Conservation (phyloP, 2,888 invertebrate species). For the Rotaria sp. region DNA sequence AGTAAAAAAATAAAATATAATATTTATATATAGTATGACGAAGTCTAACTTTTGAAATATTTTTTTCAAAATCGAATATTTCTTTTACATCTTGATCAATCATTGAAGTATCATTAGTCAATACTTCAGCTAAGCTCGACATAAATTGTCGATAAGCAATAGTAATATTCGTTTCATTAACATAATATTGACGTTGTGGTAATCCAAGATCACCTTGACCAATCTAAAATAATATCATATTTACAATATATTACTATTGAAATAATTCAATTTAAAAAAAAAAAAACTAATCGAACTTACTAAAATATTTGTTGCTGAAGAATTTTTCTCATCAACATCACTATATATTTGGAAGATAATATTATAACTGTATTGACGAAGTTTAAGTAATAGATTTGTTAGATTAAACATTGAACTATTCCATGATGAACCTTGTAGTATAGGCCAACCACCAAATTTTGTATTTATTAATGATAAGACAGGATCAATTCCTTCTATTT, state of each 20-base stretch:
- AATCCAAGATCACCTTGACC: constrained; percentile 33
- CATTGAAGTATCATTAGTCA: not conserved
- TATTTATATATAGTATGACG: too few relatives aligned
- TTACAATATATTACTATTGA: not conserved
- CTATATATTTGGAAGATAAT: constrained; percentile 24
- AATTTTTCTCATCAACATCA: constrained; percentile 75
- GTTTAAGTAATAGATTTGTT: constrained; percentile 26
- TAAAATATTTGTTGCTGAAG: constrained; percentile 49
- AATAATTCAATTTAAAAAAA: not conserved
- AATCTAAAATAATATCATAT: not conserved
- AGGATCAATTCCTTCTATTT: not conserved
- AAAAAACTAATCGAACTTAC: not conserved
- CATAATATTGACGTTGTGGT: constrained; percentile 17
- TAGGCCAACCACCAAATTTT: constrained; percentile 34
- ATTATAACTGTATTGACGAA: constrained; percentile 4
- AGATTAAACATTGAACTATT: not conserved
- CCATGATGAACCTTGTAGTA: not conserved
- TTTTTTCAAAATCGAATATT: constrained; percentile 34
- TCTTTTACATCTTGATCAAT: constrained; percentile 9
- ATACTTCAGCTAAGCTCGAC: not conserved
- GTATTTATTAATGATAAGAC: constrained; percentile 25
- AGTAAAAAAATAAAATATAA: not conserved
- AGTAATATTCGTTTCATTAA: not conserved
- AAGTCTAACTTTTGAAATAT: not conserved
- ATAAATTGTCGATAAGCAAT: constrained; percentile 33